Conservation (phyloP, 2,888 invertebrate genomes). For the Patella depressa region DNA sequence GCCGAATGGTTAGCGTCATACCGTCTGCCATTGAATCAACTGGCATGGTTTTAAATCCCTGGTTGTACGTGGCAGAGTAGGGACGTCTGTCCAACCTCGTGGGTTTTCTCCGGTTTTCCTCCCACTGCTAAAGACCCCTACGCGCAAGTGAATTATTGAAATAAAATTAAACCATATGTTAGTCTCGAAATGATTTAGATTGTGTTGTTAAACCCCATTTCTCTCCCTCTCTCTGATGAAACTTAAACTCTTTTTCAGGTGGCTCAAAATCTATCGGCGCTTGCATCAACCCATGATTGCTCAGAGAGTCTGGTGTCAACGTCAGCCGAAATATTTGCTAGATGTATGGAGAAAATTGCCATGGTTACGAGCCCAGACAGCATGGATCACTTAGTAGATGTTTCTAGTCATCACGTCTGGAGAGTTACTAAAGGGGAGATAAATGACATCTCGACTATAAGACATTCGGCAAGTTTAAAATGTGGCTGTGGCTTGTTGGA, state of each 20-base stretch:
- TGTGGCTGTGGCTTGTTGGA: constrained; percentile 8
- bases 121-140: no score
- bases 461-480: not conserved
- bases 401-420: constrained; percentile 31
- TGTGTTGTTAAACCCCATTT: no score
- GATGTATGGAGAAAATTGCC: constrained; percentile 20
- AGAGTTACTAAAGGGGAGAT: constrained; percentile 24
- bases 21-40: no score
- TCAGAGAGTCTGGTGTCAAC: constrained; percentile 22
- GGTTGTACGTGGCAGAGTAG: no score
- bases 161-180: no score
- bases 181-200: no score
- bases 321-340: constrained; percentile 16
- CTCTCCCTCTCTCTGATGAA: no score
- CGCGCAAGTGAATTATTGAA: no score
- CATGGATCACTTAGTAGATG: constrained; percentile 27
- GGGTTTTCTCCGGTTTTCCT: no score
- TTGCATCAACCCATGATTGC: not conserved
- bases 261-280: constrained; percentile 16
- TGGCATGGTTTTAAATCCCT: no score
- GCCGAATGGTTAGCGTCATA: no score
- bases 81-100: no score
- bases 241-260: constrained; percentile 33
- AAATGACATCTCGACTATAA: not conserved
- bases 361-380: constrained; percentile 9